phyloP scores from a whole-genome alignment of 2,113 vertebrate genomes.

The Miniopterus natalensis region DNA sequence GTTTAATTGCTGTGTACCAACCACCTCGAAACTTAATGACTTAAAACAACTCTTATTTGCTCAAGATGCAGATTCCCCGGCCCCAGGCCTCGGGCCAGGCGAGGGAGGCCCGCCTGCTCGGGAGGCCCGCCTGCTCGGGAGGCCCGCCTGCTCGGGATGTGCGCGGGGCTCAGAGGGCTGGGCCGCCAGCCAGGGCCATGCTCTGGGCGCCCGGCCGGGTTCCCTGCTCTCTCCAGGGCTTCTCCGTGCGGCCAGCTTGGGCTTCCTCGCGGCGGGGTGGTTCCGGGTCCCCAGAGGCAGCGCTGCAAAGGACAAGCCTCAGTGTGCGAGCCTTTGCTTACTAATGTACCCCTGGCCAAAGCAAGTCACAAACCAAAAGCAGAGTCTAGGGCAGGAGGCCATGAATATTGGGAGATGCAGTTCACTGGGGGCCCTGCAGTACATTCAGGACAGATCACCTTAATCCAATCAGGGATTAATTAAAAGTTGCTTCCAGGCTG shows the following conservation, averaged over 20 bases:
- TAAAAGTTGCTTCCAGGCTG: constrained; percentile 33
- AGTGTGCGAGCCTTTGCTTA: neutral
- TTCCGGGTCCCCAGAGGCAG: neutral
- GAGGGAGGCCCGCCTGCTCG: no score
- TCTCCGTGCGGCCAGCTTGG: neutral
- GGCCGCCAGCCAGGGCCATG: no score
- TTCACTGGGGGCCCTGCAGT: neutral
- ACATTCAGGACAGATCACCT: neutral
- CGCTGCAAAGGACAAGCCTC: constrained; percentile 34
- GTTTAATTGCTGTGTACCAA: constrained; percentile 17
- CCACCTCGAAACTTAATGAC: neutral
- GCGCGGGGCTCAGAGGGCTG: neutral
- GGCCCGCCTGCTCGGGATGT: no score
- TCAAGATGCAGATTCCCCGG: neutral
- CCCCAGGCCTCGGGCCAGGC: neutral
- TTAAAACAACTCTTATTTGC: constrained; percentile 37
- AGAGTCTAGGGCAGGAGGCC: neutral
- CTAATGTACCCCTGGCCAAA: neutral
- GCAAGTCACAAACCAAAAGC: neutral
- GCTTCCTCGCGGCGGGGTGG: constrained; percentile 19
- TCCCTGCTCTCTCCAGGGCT: neutral
- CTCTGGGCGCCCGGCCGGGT: neutral
- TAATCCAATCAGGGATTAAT: constrained; percentile 24
- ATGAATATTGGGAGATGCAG: neutral
- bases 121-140: no score